Base-by-base conservation (phyloP, 2,888 invertebrate genomes). In the Scaptomyza reducta region DNA sequence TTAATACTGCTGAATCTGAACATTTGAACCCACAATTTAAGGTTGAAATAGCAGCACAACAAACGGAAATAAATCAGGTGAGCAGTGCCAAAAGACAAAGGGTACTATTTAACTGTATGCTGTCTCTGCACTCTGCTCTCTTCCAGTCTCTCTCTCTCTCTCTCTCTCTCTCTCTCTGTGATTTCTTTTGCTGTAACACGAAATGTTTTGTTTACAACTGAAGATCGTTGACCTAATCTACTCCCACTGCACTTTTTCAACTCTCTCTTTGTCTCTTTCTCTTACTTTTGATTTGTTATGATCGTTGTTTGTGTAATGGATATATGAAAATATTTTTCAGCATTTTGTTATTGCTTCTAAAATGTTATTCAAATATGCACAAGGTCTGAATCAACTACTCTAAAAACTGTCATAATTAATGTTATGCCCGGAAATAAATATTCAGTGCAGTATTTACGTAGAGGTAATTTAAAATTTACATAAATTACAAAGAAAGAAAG, bases 11-110 rank as follows among this genome's bases (percentile, higher is more conserved):
- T 7, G 87, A 87, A 50, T 65, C 40, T 27, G 75, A 85, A 63
- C 79, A 71, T 51, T 71, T 85, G 46, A 86, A 82, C 46, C 67
- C 76, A 11, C 57, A 53, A 42, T 64, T 58, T 41, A 85, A 87
- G 45, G 70, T 70, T 44, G 89, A 82, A 68, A 67, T 87, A 56
- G 57, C 71, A 13, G 38, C 70, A 49, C 49, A 56, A 18, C 89
- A 88, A 51, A 83, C 83, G 59, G 70, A 82, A 46, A 11, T 50
- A 11, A 70, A 65, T 63, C 74, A 89, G 84, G 84, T 85, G 70
- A 89, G 89, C 58, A 35, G 9, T 41, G 58, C 16, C 40, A 42
- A 68, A 38, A 44, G 38, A 44, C 50, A 47, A 67, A 59, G n/a
- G 14, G n/a, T 47, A 14, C 9, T 25, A 9, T 42, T 47, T 44